Conservation (phyloP, 2,888 invertebrate species). For the Nasonia oneida region DNA sequence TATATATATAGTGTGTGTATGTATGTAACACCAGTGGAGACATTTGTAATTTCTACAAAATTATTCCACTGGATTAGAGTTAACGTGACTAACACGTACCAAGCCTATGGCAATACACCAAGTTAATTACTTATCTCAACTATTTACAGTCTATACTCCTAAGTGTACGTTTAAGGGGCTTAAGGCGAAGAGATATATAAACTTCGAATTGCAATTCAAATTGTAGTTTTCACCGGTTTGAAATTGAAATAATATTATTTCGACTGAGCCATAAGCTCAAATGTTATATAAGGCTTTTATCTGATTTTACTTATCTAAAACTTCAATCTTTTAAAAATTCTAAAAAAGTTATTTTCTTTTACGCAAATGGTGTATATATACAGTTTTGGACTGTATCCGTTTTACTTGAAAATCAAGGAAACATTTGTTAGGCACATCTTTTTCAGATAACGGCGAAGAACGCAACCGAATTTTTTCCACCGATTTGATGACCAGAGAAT, state of each 20-base stretch:
- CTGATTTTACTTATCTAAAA: slow-evolving; percentile 3
- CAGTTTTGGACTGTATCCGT: background rate
- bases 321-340: background rate
- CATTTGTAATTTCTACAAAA: slow-evolving; percentile 48
- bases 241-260: background rate
- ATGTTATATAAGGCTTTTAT: slow-evolving; percentile 29
- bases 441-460: background rate
- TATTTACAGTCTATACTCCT: slow-evolving; percentile 51
- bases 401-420: slow-evolving; percentile 29
- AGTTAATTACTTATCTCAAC: slow-evolving; percentile 41
- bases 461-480: background rate
- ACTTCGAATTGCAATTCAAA: background rate
- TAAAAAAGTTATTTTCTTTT: background rate
- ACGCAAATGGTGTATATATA: background rate
- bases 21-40: slow-evolving; percentile 53
- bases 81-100: slow-evolving; percentile 16
- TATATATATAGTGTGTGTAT: background rate
- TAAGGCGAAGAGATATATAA: slow-evolving; percentile 3
- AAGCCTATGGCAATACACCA: slow-evolving; percentile 46
- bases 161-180: background rate
- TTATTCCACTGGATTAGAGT: slow-evolving; percentile 22
- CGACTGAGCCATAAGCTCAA: background rate
- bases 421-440: slow-evolving; percentile 41
- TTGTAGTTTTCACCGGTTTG: background rate
- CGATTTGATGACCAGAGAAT: background rate